These are phyloP conservation scores for Pycnomerus fuliginosus DNA, from an alignment of 2,888 invertebrate species.

Conservation along the genomic window DNA sequence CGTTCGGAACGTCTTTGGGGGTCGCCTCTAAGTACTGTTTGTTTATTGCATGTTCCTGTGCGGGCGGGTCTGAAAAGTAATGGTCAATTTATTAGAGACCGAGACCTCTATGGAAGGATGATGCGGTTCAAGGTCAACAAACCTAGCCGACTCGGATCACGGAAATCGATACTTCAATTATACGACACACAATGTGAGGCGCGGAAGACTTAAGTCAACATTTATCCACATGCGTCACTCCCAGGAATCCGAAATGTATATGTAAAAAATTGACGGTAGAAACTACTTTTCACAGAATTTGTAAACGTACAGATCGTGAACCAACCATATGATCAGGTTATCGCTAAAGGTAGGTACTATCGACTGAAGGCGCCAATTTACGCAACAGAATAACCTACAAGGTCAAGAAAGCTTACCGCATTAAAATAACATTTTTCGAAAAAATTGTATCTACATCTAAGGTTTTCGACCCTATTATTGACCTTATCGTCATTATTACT, in stretches of 20 bases:
- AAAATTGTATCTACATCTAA: too few species aligned
- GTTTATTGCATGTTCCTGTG: constrained; percentile 13
- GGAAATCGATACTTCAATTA: not conserved
- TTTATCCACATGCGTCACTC: not conserved
- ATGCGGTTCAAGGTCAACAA: constrained; percentile 6
- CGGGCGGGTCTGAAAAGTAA: constrained; percentile 16
- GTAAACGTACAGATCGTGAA: too few species aligned
- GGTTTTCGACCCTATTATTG: too few species aligned
- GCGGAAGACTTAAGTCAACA: not conserved
- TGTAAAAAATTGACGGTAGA: not conserved
- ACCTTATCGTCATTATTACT: too few species aligned
- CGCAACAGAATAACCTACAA: too few species aligned
- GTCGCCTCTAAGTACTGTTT: constrained; percentile 14
- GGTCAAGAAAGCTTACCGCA: too few species aligned
- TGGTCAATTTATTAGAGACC: constrained; percentile 12
- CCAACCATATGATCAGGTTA: too few species aligned
- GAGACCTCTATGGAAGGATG: constrained; percentile 1
- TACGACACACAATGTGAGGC: not conserved
- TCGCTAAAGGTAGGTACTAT: too few species aligned
- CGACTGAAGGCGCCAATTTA: too few species aligned
- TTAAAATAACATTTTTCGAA: too few species aligned
- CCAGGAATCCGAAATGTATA: not conserved
- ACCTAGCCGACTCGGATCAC: not conserved
- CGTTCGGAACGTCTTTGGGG: constrained; percentile 15
- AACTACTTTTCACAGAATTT: not conserved